Conservation (phyloP, 2,113 vertebrate species). For the Cephalopholis sonnerati region DNA sequence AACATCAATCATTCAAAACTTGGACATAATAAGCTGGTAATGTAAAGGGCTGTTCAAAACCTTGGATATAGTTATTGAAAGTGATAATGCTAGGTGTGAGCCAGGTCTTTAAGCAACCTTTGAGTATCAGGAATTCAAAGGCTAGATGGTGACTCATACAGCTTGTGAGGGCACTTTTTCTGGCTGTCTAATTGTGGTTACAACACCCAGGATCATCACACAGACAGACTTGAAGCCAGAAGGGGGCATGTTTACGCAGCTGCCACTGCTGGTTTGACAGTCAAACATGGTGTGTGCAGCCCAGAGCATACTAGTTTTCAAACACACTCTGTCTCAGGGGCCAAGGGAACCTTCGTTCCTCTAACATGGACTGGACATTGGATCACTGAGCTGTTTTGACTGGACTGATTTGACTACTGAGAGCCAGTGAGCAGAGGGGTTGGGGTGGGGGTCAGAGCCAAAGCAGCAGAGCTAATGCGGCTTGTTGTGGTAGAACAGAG, state of each 20-base stretch:
- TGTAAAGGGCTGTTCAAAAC: neutral
- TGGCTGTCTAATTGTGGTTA: slow-evolving; percentile 18
- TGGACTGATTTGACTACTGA: too few relatives aligned
- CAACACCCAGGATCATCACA: slow-evolving; percentile 6
- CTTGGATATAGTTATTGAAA: neutral
- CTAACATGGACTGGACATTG: neutral
- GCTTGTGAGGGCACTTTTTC: neutral
- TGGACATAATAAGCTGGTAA: neutral
- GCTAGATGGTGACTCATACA: neutral
- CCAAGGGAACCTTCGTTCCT: neutral
- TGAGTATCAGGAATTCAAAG: neutral
- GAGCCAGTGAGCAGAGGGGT: slow-evolving; percentile 7
- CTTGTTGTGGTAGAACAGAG: slow-evolving; percentile 32
- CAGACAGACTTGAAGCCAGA: slow-evolving; percentile 11
- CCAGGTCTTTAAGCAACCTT: neutral
- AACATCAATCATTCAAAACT: neutral
- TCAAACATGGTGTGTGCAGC: slow-evolving; percentile 21
- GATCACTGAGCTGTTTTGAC: slow-evolving; percentile 1
- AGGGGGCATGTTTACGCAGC: slow-evolving; percentile 22
- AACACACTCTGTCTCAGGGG: neutral
- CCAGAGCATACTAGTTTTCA: slow-evolving; percentile 3
- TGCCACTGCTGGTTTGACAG: slow-evolving; percentile 41
- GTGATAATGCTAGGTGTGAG: neutral
- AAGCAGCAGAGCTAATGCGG: slow-evolving; percentile 41
- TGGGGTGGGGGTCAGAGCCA: slow-evolving; percentile 20